phyloP scores from a whole-genome alignment of 1,140 invertebrate species.

The Brachionus calyciflorus region DNA sequence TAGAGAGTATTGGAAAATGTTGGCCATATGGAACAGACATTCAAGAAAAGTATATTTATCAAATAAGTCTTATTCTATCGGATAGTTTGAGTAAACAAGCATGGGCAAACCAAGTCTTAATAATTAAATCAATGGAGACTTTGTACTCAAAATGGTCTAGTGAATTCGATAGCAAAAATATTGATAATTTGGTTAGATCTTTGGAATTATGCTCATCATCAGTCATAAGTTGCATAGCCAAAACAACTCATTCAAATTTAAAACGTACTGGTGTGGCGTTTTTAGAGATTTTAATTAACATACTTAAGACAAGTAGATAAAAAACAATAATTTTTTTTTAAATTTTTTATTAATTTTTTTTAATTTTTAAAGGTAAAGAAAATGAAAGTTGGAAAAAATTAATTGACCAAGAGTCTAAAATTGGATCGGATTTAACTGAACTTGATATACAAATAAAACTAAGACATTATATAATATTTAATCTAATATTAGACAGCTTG shows the following conservation, averaged over 20 bases:
- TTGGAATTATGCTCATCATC: neutral
- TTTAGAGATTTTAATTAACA: constrained; percentile 2
- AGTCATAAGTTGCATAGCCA: constrained; percentile 16
- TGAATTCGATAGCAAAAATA: neutral
- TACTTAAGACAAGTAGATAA: neutral
- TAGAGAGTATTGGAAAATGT: constrained; percentile 33
- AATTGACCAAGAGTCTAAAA: neutral
- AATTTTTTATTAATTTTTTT: neutral
- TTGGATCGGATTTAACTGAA: neutral
- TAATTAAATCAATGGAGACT: constrained; percentile 22
- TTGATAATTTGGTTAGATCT: constrained; percentile 11
- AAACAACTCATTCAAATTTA: constrained; percentile 16
- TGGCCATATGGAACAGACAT: constrained; percentile 17
- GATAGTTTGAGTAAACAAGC: constrained; percentile 6
- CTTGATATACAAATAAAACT: neutral
- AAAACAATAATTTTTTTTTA: neutral
- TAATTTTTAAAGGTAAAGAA: constrained; percentile 7
- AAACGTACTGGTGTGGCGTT: neutral
- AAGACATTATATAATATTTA: neutral
- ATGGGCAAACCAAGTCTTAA: constrained; percentile 16
- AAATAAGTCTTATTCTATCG: neutral
- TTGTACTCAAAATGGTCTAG: constrained; percentile 26
- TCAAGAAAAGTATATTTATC: constrained; percentile 34
- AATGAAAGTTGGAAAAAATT: constrained; percentile 19
- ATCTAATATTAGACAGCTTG: neutral